These are phyloP conservation scores for Mugil cephalus DNA, from an alignment of 2,113 vertebrate genomes.

Conservation along the genomic window DNA sequence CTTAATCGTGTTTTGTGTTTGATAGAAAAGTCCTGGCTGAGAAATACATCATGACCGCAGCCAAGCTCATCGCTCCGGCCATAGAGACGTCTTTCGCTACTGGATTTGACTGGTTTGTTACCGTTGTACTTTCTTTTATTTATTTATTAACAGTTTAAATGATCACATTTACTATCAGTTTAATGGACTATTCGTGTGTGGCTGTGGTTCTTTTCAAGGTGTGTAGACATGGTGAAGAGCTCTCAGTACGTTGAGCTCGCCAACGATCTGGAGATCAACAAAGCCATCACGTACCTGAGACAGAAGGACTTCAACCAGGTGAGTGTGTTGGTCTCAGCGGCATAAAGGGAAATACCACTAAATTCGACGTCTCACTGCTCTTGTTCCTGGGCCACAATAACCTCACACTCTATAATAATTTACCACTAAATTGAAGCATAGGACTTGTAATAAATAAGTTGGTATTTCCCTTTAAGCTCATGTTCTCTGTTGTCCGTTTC, in stretches of 20 bases:
- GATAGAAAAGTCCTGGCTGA: slow-evolving; percentile 92
- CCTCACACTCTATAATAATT: neutral
- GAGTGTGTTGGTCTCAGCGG: slow-evolving; percentile 28
- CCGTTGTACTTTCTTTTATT: neutral
- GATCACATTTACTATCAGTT: no score
- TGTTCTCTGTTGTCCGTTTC: neutral
- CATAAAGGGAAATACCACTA: slow-evolving; percentile 6
- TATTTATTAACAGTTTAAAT: no score
- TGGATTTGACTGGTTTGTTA: slow-evolving; percentile 95
- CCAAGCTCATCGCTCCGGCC: slow-evolving; percentile 95
- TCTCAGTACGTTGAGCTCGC: slow-evolving; percentile 96
- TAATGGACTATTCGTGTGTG: neutral
- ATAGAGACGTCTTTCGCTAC: slow-evolving; percentile 93
- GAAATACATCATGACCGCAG: slow-evolving; percentile 97
- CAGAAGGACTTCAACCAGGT: slow-evolving; percentile 97
- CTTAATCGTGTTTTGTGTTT: neutral
- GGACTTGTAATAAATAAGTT: neutral
- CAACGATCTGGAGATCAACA: slow-evolving; percentile 98
- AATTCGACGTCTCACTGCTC: neutral
- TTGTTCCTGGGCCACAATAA: neutral
- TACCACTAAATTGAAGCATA: no score
- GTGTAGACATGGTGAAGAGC: slow-evolving; percentile 94
- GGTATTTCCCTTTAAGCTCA: slow-evolving; percentile 19
- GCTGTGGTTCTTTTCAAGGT: slow-evolving; percentile 83
- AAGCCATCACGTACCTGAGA: slow-evolving; percentile 96